Evolutionary conservation across 2,888 invertebrate species (phyloP).

Genomic region (Diadegma fenestrale): DNA sequence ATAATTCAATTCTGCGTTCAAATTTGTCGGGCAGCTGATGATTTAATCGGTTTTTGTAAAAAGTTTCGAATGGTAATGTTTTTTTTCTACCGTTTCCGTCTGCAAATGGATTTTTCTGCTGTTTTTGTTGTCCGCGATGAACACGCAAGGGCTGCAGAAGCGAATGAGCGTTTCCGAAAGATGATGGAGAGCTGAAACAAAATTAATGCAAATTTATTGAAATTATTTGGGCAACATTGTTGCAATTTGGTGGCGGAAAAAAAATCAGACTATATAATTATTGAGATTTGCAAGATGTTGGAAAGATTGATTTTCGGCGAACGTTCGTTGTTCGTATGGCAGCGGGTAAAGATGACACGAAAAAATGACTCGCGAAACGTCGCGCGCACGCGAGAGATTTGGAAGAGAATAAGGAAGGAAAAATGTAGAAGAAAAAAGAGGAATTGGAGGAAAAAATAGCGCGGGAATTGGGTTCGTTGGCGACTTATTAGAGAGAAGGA

Average conservation of each 20-base stretch:
- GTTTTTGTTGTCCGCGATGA: not conserved
- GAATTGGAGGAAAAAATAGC: constrained; percentile 3
- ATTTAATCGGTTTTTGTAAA: not conserved
- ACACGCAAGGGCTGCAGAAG: not conserved
- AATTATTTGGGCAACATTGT: not conserved
- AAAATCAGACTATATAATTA: not conserved
- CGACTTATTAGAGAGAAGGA: constrained; percentile 22
- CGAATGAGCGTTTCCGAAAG: not conserved
- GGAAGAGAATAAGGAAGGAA: not conserved
- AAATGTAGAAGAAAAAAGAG: constrained; percentile 4
- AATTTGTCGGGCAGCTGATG: not conserved
- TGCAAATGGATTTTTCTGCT: not conserved
- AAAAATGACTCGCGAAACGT: constrained; percentile 4
- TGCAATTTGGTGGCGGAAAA: not conserved
- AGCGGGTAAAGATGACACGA: constrained; percentile 2
- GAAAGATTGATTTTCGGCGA: not conserved
- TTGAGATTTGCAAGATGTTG: not conserved
- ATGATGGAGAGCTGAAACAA: not conserved
- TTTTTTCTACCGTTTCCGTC: not conserved
- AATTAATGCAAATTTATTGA: not conserved
- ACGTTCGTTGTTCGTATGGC: not conserved
- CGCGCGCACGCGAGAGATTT: constrained; percentile 15
- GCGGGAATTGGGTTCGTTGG: not conserved
- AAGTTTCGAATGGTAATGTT: not conserved
- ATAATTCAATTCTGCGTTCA: not conserved